Evolutionary conservation across 2,113 vertebrate genomes (phyloP).

Genomic region (Mus musculus): GRCm39 chr13:120112001-120112500

Average conservation of each 20-base stretch:
- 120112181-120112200: background rate
- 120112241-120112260: background rate
- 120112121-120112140: background rate
- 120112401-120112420: constrained; percentile 81
- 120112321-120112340: background rate
- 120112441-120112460: constrained; percentile 79
- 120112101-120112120: background rate
- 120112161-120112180: background rate
- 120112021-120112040: background rate
- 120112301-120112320: background rate
- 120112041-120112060: background rate
- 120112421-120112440: constrained; percentile 83
- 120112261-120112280: background rate
- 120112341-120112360: background rate
- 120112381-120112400: constrained; percentile 64
- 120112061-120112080: background rate
- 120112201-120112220: background rate
- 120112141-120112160: background rate
- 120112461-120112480: constrained; percentile 79
- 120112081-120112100: background rate
- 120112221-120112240: background rate
- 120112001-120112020: background rate
- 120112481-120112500: constrained; percentile 28
- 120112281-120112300: background rate
- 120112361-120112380: background rate